Base-by-base conservation (phyloP, 2,888 invertebrate genomes). In the Pemphredon lugubris region DNA sequence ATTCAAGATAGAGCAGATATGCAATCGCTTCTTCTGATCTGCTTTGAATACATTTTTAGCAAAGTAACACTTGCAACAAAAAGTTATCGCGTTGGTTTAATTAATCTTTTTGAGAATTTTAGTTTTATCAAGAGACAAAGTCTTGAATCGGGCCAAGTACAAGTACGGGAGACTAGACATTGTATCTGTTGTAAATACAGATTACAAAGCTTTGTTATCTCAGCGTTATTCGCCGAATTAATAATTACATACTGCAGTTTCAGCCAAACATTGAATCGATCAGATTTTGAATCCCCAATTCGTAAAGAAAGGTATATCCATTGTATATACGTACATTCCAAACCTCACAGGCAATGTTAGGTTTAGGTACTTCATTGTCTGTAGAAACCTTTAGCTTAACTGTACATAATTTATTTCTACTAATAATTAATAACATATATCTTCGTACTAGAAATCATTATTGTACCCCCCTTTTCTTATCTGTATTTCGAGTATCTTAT, bases 311-410 rank as follows among this genome's bases (percentile, higher is more conserved):
- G 5, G 9, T 23, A 14, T 21, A 13, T 45, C 21, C 21, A 42
- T 2, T 71, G 50, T 63, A 45, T 16, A 71, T 23, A 75, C 50
- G 66, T 71, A 71, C 75, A 74, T 75, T 75, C 74, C 75, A 75
- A 58, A 57, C 65, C 20, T 48, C 39, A 53, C 51, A 55, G 55
- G 21, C 48, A 64, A 39, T 57, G 18, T n/a, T n/a, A n/a, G n/a
- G n/a, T n/a, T n/a, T n/a, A n/a, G n/a, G n/a, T n/a, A n/a, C 53
- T 63, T 47, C 50, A 58, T 21, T 37, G 26, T 55, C 54, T 53
- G 42, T 54, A 63, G 18, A 13, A 42, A 40, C 20, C 32, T 11
- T 54, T 57, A 30, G 61, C 50, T 54, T 48, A n/a, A n/a, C 34
- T 68, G 65, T 57, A 63, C 37, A 71, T 68, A 73, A 61, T 73